Conservation (phyloP, 2,113 vertebrate genomes). For the Calonectris borealis region DNA sequence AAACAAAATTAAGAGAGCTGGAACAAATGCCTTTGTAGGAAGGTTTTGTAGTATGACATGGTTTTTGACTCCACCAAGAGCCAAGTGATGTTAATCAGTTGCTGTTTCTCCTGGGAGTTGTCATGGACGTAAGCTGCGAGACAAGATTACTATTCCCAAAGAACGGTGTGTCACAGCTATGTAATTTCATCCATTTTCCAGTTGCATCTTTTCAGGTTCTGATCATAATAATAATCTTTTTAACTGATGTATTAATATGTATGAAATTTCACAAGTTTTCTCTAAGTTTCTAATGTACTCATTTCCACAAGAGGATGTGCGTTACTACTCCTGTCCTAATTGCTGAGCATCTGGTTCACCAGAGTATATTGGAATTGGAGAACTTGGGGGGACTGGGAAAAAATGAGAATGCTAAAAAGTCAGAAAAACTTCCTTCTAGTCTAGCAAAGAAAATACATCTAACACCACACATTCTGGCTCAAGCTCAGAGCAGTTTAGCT, state of each 20-base stretch:
- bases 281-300: background rate
- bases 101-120: background rate
- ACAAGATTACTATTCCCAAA: background rate
- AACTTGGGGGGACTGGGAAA: background rate
- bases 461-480: background rate
- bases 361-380: background rate
- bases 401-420: background rate
- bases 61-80: background rate
- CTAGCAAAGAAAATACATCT: background rate
- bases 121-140: background rate
- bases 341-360: background rate
- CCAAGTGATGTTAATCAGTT: background rate
- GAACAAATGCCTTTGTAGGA: background rate
- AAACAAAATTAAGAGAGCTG: background rate
- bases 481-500: background rate
- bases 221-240: background rate
- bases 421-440: background rate
- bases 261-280: background rate
- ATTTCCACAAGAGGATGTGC: background rate
- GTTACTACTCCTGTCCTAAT: background rate
- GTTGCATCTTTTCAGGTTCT: background rate
- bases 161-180: background rate
- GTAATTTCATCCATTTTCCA: background rate
- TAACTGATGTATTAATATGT: background rate
- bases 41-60: background rate